Percentiles rank a stretch among this genome's conserved stretches.
phyloP scores from a whole-genome alignment of 2,888 invertebrate species.

The Agriopis marginaria region DNA sequence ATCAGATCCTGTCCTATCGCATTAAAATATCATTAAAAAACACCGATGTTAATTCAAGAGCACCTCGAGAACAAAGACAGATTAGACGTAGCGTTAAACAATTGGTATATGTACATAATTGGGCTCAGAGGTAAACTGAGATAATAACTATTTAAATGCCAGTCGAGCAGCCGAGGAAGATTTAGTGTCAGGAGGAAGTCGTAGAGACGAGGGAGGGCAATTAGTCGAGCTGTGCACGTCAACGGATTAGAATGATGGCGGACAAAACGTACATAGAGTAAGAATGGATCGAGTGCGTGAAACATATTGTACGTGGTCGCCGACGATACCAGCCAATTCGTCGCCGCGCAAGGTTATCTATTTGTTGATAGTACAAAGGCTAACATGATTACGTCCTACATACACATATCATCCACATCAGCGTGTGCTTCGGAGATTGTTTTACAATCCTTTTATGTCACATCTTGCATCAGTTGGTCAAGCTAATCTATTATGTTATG shows the following conservation, averaged over 20 bases:
- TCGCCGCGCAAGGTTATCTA: constrained; percentile 62
- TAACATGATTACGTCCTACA: constrained; percentile 14
- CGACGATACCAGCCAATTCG: constrained; percentile 63
- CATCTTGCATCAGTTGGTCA: background rate
- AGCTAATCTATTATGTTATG: background rate
- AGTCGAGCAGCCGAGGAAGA: constrained; percentile 63
- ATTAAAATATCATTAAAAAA: constrained; percentile 16
- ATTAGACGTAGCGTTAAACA: constrained; percentile 43
- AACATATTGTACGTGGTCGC: constrained; percentile 50
- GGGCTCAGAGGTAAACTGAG: constrained; percentile 54
- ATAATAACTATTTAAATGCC: constrained; percentile 64
- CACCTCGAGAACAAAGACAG: constrained; percentile 49
- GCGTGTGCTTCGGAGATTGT: constrained; percentile 12
- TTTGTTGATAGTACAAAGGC: constrained; percentile 53
- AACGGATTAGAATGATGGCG: constrained; percentile 67
- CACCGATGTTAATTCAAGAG: constrained; percentile 32
- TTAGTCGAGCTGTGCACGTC: constrained; percentile 68
- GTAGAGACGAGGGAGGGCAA: constrained; percentile 69
- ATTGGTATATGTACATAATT: constrained; percentile 46
- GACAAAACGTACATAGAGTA: constrained; percentile 57
- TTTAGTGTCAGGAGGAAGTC: constrained; percentile 61
- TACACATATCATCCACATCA: constrained; percentile 21
- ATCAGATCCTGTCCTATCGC: constrained; percentile 9
- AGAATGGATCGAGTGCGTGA: constrained; percentile 63
- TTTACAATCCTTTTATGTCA: background rate